A percentile compares a stretch with the other conserved stretches of the same genome.
phyloP scores from a whole-genome alignment of 2,113 vertebrate species.

The Pithys albifrons region DNA sequence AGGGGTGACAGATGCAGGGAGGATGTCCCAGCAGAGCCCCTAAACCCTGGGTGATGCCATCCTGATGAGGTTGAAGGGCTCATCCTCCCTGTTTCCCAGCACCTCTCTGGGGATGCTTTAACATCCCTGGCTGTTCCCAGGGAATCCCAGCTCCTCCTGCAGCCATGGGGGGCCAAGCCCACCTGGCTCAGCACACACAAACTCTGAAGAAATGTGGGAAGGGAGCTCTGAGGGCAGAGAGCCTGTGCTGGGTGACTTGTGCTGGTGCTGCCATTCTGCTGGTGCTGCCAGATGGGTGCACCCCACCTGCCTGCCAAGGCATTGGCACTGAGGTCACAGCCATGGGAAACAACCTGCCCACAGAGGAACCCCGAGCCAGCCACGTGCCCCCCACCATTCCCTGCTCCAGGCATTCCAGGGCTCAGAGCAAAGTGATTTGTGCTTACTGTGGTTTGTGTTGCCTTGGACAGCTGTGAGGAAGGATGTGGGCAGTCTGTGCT shows the following conservation, averaged over 20 bases:
- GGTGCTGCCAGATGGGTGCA: neutral
- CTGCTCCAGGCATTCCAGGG: accelerated
- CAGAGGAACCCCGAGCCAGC: neutral
- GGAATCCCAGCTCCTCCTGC: neutral
- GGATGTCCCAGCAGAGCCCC: neutral
- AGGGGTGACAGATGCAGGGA: accelerated
- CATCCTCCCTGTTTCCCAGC: accelerated
- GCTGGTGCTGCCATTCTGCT: neutral
- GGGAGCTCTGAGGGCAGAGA: neutral
- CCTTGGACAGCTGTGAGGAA: accelerated
- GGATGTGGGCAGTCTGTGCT: neutral
- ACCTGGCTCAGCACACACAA: neutral
- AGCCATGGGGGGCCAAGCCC: accelerated
- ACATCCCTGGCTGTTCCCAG: neutral
- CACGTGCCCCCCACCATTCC: accelerated
- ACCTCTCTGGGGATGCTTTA: neutral
- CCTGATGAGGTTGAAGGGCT: neutral
- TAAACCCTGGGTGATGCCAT: accelerated
- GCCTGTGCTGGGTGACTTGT: neutral
- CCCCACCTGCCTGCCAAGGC: neutral
- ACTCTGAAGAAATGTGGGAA: neutral
- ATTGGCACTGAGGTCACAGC: neutral
- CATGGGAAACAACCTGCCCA: neutral
- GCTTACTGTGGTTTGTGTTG: neutral
- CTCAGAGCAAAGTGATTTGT: neutral